A percentile compares a stretch with the other conserved stretches of the same genome.
These are phyloP conservation scores for Miltochrista miniata DNA, from an alignment of 2,888 invertebrate genomes.

Conservation along the genomic window DNA sequence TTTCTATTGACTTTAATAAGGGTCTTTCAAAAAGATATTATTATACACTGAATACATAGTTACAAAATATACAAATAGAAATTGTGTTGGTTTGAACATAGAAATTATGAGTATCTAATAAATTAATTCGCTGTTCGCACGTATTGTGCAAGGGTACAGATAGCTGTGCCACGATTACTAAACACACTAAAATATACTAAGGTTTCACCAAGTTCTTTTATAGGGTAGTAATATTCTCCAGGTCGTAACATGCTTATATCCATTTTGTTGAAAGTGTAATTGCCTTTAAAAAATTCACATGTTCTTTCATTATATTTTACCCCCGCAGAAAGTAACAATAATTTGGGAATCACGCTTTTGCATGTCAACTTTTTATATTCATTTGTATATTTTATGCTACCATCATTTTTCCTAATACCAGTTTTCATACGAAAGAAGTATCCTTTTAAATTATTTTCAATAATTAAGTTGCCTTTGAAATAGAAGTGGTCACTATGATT, in stretches of 20 bases:
- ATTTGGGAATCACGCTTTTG: conserved; percentile 37
- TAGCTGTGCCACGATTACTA: conserved; percentile 27
- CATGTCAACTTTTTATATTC: conserved; percentile 39
- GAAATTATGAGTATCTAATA: background rate
- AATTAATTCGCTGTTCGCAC: conserved; percentile 22
- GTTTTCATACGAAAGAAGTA: conserved; percentile 37
- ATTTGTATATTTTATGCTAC: conserved; percentile 23
- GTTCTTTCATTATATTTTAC: conserved; percentile 35
- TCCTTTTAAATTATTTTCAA: conserved; percentile 35
- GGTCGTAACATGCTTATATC: conserved; percentile 40
- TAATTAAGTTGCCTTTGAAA: conserved; percentile 37
- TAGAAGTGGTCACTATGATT: conserved; percentile 32
- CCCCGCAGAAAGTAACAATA: conserved; percentile 29
- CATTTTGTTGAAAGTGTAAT: conserved; percentile 35
- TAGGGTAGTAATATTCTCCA: conserved; percentile 36
- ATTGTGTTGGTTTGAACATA: background rate
- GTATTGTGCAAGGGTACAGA: conserved; percentile 24
- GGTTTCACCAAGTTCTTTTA: conserved; percentile 39
- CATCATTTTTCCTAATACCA: conserved; percentile 27
- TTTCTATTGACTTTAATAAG: no score
- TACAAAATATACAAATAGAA: no score
- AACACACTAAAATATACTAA: conserved; percentile 34
- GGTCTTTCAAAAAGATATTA: no score
- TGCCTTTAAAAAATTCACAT: conserved; percentile 42
- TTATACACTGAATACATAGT: no score